Conservation (phyloP, 1,140 invertebrate species). For the Pseudoatta argentina region DNA sequence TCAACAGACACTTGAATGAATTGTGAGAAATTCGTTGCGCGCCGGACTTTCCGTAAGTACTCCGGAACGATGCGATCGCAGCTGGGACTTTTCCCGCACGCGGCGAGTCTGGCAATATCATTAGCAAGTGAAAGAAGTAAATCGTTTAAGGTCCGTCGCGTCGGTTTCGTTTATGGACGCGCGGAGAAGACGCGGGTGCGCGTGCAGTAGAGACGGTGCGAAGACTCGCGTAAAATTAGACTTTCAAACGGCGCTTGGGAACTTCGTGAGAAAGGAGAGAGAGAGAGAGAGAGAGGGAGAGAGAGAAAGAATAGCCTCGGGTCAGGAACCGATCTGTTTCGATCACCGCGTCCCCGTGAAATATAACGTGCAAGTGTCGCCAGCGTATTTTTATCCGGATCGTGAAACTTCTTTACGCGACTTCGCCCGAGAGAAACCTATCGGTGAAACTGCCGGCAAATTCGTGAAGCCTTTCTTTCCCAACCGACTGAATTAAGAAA, state of each 20-base stretch:
- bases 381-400: constrained; percentile 48
- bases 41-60: constrained; percentile 48
- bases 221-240: constrained; percentile 56
- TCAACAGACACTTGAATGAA: constrained; percentile 43
- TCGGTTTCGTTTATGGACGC: constrained; percentile 47
- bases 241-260: constrained; percentile 32
- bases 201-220: constrained; percentile 18
- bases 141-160: constrained; percentile 52
- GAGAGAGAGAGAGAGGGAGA: neutral
- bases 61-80: constrained; percentile 39
- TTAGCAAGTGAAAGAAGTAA: constrained; percentile 63
- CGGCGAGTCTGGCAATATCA: constrained; percentile 47
- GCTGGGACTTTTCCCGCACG: constrained; percentile 50
- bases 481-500: constrained; percentile 28
- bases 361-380: constrained; percentile 40
- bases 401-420: constrained; percentile 52
- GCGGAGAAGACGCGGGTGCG: neutral
- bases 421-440: constrained; percentile 20
- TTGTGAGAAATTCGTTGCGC: constrained; percentile 37
- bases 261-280: neutral
- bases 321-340: constrained; percentile 59
- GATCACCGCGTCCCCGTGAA: constrained; percentile 43
- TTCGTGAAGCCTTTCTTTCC: constrained; percentile 32
- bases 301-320: constrained; percentile 15
- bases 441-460: constrained; percentile 37